Conservation (phyloP, 2,797 vertebrate species). For the Delichon dasypus region DNA sequence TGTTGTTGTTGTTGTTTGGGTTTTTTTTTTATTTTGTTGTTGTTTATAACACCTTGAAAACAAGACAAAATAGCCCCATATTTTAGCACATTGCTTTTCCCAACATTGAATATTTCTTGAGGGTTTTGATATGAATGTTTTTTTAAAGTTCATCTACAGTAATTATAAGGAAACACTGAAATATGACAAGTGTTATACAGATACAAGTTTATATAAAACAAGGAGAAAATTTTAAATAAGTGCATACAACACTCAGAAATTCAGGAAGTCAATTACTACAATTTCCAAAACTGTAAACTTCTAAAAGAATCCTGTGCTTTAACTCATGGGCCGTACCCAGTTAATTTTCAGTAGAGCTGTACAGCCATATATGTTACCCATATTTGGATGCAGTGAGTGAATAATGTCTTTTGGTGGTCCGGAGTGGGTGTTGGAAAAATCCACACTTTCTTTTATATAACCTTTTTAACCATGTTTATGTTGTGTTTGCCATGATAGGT, state of each 20-base stretch:
- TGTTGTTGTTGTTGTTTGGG: neutral
- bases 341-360: neutral
- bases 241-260: neutral
- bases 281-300: neutral
- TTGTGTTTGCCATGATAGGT: neutral
- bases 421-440: neutral
- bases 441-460: neutral
- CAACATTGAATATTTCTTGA: neutral
- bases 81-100: neutral
- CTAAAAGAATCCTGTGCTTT: neutral
- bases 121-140: neutral
- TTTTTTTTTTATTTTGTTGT: neutral
- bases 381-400: neutral
- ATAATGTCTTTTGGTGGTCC: neutral
- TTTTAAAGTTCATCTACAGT: neutral
- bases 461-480: neutral
- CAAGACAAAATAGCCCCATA: neutral
- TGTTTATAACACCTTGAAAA: constrained; percentile 1
- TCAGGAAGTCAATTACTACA: neutral
- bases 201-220: neutral
- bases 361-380: neutral
- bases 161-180: neutral
- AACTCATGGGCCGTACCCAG: neutral
- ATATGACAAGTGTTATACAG: neutral
- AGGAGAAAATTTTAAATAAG: neutral